phyloP scores from a whole-genome alignment of 2,797 vertebrate species.

The Enteromius unitaeniatus region DNA sequence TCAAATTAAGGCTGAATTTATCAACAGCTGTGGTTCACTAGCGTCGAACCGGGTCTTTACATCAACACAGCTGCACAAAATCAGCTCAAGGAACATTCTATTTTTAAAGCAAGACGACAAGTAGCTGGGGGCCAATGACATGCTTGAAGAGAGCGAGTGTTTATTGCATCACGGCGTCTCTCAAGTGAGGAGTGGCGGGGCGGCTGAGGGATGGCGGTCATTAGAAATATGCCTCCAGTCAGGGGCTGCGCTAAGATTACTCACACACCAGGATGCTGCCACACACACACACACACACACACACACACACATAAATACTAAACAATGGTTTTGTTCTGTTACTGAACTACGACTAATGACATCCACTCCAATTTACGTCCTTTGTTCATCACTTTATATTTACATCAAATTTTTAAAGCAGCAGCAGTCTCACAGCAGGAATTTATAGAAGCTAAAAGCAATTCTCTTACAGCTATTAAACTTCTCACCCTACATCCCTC shows the following conservation, averaged over 20 bases:
- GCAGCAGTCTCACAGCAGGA: conserved; percentile 13
- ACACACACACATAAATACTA: not conserved
- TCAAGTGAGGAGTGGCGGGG: conserved; percentile 59
- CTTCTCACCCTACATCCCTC: conserved; percentile 30
- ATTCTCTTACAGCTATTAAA: conserved; percentile 42
- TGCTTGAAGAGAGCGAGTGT: conserved; percentile 75
- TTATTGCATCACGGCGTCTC: conserved; percentile 42
- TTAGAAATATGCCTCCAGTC: conserved; percentile 68
- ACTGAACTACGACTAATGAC: conserved; percentile 35
- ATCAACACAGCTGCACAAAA: conserved; percentile 42
- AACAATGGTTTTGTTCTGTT: conserved; percentile 33
- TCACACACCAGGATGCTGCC: conserved; percentile 71
- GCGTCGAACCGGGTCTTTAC: conserved; percentile 29
- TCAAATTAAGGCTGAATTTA: conserved; percentile 15
- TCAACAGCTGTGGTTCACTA: conserved; percentile 30
- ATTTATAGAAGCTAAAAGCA: conserved; percentile 42
- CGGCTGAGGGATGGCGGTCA: conserved; percentile 75
- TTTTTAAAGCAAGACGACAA: conserved; percentile 69
- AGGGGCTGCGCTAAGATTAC: conserved; percentile 72
- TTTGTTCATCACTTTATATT: conserved; percentile 45
- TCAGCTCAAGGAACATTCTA: conserved; percentile 71
- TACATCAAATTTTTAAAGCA: conserved; percentile 31
- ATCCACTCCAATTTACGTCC: conserved; percentile 18
- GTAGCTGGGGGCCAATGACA: conserved; percentile 76
- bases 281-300: not conserved